Evolutionary conservation across 1,140 invertebrate genomes (phyloP), one percentile per base, ranked within the genome.

Genomic region (Teleogryllus occipitalis): DNA sequence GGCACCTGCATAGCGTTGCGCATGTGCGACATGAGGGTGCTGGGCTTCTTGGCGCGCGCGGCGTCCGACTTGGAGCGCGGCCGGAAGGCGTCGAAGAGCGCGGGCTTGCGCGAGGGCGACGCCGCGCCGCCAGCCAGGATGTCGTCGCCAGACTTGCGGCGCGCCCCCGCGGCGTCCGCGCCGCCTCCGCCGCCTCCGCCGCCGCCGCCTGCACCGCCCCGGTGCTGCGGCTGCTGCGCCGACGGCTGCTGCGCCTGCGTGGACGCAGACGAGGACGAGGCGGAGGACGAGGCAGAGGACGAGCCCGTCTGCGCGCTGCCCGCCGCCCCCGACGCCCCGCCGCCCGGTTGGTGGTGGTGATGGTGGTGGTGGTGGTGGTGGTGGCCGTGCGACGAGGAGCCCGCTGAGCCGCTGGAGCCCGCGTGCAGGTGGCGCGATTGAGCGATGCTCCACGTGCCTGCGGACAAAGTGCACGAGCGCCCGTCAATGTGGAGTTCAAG

Each of bases 11-110:
- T 87, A 82, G 92, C 90, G 85, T 91, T 91, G 87, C 94, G 93
- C 89, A 94, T 91, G 82, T 91, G 92, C n/a, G 91, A 89, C 88
- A 94, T 94, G 85, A 95, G 90, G n/a, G 79, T 80, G 54, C 76
- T 88, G 89, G 90, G 91, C 86, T 93, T 91, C 87, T 89, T 88
- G 81, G 87, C 83, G 86, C 90, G 87, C 82, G 84, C 82, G 27
- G 91, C 92, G 86, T 96, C 95, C 7, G 91, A 96, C 87, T 93
- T 96, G 82, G 90, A 94, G 81, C 92, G 89, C 73, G 90, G 94
- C 83, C 94, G 90, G 84, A 97, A 96, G 21, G 93, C 93, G 84
- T 97, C 95, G 83, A 97, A 93, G 79, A 97, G 88, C 8, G 90
- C 90, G 76, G 83, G 82, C 47, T 92, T 89, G n/a, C 91, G 88